A percentile compares a stretch with the other conserved stretches of the same genome.
phyloP scores from a whole-genome alignment of 92 coral and sea anemone genomes.

The Parazoanthus atlanticus region DNA sequence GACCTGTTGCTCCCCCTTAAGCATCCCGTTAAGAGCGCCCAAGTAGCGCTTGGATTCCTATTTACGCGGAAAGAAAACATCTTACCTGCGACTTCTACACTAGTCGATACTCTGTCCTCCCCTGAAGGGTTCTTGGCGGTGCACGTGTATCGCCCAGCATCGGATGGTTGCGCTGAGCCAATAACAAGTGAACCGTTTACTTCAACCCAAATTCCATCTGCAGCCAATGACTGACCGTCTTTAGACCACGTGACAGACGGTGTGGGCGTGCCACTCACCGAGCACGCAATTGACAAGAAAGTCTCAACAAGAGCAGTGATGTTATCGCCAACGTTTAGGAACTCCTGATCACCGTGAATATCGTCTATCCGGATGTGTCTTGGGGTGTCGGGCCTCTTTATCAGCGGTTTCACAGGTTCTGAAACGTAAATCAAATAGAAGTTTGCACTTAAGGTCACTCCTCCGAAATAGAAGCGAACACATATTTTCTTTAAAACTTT shows the following conservation, averaged over 20 bases:
- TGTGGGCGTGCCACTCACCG: slow-evolving; percentile 57
- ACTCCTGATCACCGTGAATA: slow-evolving; percentile 36
- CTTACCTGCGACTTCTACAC: slow-evolving; percentile 61
- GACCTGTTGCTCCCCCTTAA: too few species aligned
- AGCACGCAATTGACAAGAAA: slow-evolving; percentile 58
- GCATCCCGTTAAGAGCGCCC: too few species aligned
- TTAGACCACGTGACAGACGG: slow-evolving; percentile 69
- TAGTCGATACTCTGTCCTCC: slow-evolving; percentile 57
- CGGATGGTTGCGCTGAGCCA: neutral
- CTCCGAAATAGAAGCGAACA: too few species aligned
- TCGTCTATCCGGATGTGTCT: slow-evolving; percentile 17
- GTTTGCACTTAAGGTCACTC: neutral
- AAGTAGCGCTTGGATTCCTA: too few species aligned
- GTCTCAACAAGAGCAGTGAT: slow-evolving; percentile 60
- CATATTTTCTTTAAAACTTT: too few species aligned
- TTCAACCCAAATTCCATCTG: slow-evolving; percentile 10
- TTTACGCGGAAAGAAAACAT: neutral
- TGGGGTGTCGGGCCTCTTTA: slow-evolving; percentile 19
- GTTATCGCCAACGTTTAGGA: slow-evolving; percentile 61
- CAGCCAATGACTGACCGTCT: slow-evolving; percentile 39
- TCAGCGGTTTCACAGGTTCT: slow-evolving; percentile 46
- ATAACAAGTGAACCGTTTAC: slow-evolving; percentile 9
- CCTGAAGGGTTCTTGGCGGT: slow-evolving; percentile 67
- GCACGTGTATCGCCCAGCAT: neutral
- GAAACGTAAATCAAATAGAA: neutral